A percentile compares a stretch with the other conserved stretches of the same genome.
These are phyloP conservation scores for Meda fulgida DNA, from an alignment of 2,797 vertebrate genomes.

Conservation along the genomic window DNA sequence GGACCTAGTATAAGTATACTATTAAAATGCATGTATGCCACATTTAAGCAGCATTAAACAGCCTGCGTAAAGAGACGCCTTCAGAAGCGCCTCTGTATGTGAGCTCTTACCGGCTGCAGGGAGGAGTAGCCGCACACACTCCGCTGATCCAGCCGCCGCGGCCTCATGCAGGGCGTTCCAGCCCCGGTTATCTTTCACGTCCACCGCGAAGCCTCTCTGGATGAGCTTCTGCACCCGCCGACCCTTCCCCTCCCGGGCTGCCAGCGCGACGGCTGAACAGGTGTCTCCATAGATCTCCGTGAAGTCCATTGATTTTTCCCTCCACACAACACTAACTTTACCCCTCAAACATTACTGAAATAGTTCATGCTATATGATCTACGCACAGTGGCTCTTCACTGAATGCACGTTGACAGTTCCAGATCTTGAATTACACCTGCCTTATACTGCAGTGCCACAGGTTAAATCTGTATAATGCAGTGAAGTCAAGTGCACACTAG, in stretches of 20 bases:
- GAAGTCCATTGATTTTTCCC: slow-evolving; percentile 85
- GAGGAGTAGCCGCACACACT: slow-evolving; percentile 83
- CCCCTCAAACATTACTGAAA: background rate
- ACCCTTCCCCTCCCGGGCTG: slow-evolving; percentile 80
- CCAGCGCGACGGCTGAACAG: slow-evolving; percentile 85
- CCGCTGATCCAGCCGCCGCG: slow-evolving; percentile 79
- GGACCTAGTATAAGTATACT: background rate
- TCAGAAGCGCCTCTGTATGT: background rate
- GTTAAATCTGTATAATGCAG: background rate
- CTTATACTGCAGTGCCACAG: background rate
- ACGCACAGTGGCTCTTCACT: background rate
- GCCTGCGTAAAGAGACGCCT: background rate
- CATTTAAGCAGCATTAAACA: background rate
- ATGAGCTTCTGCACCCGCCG: slow-evolving; percentile 82
- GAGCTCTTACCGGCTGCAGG: slow-evolving; percentile 74
- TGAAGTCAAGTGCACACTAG: background rate
- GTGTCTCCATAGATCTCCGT: slow-evolving; percentile 86
- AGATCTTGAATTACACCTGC: background rate
- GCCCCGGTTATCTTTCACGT: slow-evolving; percentile 90
- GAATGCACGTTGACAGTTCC: background rate
- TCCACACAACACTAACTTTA: background rate
- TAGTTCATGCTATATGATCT: background rate
- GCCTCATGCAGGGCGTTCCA: slow-evolving; percentile 94
- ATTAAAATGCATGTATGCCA: background rate
- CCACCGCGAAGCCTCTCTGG: slow-evolving; percentile 77